Conservation (phyloP, 2,888 invertebrate genomes). For the Tetragonula carbonaria region DNA sequence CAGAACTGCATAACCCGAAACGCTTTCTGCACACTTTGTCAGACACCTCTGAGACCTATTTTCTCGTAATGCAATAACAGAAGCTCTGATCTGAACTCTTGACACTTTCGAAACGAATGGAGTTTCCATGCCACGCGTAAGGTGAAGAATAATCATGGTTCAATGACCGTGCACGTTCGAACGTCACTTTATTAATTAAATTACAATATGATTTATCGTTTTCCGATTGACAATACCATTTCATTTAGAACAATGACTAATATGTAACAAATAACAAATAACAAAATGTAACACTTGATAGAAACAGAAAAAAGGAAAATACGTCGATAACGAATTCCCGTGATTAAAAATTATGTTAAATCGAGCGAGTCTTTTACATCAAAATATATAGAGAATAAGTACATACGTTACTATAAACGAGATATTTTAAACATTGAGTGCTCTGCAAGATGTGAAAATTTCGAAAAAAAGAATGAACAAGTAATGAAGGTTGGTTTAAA, state of each 20-base stretch:
- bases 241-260: background rate
- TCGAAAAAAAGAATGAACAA: background rate
- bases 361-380: background rate
- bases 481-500: background rate
- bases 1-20: background rate
- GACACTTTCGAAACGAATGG: background rate
- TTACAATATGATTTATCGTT: background rate
- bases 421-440: background rate
- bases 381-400: background rate
- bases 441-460: background rate
- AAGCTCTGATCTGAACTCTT: background rate
- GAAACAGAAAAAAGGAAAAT: background rate
- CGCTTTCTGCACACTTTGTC: conserved; percentile 3
- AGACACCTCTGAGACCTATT: conserved; percentile 3
- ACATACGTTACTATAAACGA: background rate
- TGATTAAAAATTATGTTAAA: background rate
- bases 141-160: background rate
- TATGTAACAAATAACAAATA: background rate
- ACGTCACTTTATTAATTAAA: background rate
- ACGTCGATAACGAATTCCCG: background rate
- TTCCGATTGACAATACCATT: background rate
- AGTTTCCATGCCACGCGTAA: background rate
- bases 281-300: background rate
- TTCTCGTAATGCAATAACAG: conserved; percentile 12
- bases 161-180: background rate